A percentile compares a stretch with the other conserved stretches of the same genome.
These are phyloP conservation scores for Mungos mungo DNA, from an alignment of 2,113 vertebrate genomes.

Conservation along the genomic window DNA sequence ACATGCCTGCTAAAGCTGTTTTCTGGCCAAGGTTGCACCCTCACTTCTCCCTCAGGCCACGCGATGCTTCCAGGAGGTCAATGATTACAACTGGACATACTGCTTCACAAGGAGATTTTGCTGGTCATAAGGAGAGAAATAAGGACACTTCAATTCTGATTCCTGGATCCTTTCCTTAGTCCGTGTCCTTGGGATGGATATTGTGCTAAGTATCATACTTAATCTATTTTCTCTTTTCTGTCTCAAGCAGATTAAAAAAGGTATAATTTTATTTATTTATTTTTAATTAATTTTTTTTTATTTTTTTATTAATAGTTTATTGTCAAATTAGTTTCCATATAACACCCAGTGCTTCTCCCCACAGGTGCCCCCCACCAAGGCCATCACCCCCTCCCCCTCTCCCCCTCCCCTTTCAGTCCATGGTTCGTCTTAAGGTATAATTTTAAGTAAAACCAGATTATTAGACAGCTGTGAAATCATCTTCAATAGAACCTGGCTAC, in stretches of 20 bases:
- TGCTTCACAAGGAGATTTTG: not conserved
- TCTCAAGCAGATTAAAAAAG: slow-evolving; percentile 12
- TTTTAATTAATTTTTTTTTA: too few species aligned
- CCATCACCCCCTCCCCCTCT: too few species aligned
- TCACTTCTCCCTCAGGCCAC: not conserved
- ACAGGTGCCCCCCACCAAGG: too few species aligned
- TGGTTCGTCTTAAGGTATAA: too few species aligned
- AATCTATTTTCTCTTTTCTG: not conserved
- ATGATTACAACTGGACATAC: not conserved
- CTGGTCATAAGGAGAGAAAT: not conserved
- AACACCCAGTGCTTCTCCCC: too few species aligned
- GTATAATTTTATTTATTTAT: not conserved
- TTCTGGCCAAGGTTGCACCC: not conserved
- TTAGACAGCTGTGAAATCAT: not conserved
- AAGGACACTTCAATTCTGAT: not conserved
- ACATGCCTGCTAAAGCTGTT: not conserved
- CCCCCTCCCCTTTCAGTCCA: too few species aligned
- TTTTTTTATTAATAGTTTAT: too few species aligned
- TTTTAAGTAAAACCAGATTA: slow-evolving; percentile 1
- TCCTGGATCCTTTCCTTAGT: not conserved
- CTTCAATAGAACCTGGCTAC: slow-evolving; percentile 17
- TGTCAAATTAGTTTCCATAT: too few species aligned
- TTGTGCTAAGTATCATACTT: not conserved
- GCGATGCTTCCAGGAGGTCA: not conserved
- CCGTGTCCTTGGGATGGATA: not conserved